A percentile compares a stretch with the other conserved stretches of the same genome.
These are phyloP conservation scores for Oncopodura yosiiana DNA, from an alignment of 1,140 invertebrate species.

Conservation along the genomic window DNA sequence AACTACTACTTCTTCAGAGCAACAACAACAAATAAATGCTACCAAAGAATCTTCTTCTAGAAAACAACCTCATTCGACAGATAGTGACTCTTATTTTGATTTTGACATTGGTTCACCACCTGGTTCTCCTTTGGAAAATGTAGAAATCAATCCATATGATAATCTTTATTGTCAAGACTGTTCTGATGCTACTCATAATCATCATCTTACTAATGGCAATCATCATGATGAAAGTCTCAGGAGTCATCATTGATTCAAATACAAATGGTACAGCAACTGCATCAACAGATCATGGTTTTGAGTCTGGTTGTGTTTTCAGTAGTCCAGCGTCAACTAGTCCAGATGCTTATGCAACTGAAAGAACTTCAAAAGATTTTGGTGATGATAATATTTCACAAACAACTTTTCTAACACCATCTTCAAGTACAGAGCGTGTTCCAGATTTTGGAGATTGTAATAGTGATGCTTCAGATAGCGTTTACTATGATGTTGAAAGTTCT, in stretches of 20 bases:
- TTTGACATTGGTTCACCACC: constrained; percentile 54
- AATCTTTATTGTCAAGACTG: constrained; percentile 14
- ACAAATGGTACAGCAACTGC: constrained; percentile 1
- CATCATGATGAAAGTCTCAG: constrained; percentile 41
- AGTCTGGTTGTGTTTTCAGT: constrained; percentile 45
- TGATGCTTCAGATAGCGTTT: constrained; percentile 44
- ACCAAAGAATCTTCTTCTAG: constrained; percentile 37
- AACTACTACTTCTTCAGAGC: constrained; percentile 10
- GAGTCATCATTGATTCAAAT: constrained; percentile 32
- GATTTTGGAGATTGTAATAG: constrained; percentile 35
- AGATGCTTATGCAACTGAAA: constrained; percentile 7
- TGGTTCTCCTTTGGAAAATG: constrained; percentile 45
- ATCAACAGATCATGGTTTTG: constrained; percentile 38
- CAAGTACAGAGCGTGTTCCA: neutral
- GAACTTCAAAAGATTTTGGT: neutral
- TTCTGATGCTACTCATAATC: constrained; percentile 9
- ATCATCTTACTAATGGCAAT: constrained; percentile 35
- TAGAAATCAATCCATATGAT: constrained; percentile 22
- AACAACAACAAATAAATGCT: neutral
- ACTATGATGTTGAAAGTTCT: constrained; percentile 46
- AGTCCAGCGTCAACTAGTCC: constrained; percentile 37
- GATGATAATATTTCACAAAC: too few species aligned
- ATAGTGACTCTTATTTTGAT: constrained; percentile 51
- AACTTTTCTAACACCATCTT: too few species aligned
- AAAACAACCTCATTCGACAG: constrained; percentile 42